These are phyloP conservation scores for Tipula helvola DNA, from an alignment of 2,888 invertebrate species.

Conservation along the genomic window DNA sequence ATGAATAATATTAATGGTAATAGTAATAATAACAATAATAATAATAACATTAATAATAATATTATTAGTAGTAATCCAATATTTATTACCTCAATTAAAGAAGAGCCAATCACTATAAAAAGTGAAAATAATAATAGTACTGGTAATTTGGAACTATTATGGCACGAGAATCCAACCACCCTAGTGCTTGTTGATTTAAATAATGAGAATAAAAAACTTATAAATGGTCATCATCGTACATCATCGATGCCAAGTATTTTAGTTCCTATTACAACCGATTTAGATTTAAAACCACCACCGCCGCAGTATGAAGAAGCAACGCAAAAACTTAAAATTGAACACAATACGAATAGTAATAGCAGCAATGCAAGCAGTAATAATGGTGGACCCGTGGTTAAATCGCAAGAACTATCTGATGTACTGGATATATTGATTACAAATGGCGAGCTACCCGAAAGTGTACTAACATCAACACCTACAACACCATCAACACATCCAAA, in stretches of 20 bases:
- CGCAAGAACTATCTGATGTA: constrained; percentile 51
- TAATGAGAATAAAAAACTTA: constrained; percentile 33
- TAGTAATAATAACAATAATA: background rate
- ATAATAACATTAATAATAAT: background rate
- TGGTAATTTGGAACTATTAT: constrained; percentile 45
- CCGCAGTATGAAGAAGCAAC: constrained; percentile 63
- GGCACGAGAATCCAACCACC: constrained; percentile 48
- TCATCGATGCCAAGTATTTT: constrained; percentile 49
- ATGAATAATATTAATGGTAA: constrained; percentile 20
- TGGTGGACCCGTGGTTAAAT: constrained; percentile 23
- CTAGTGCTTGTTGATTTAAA: constrained; percentile 41
- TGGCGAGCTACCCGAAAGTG: constrained; percentile 82
- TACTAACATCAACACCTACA: constrained; percentile 46
- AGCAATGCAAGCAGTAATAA: constrained; percentile 13
- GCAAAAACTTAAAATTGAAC: constrained; percentile 34
- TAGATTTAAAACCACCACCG: constrained; percentile 36
- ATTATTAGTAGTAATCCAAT: background rate
- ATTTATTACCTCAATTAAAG: background rate
- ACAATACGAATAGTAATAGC: constrained; percentile 21
- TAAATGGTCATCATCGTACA: constrained; percentile 39
- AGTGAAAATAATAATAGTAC: constrained; percentile 14
- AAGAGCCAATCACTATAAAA: background rate
- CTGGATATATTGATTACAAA: constrained; percentile 87
- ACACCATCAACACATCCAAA: constrained; percentile 19
- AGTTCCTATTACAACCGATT: constrained; percentile 27